A percentile compares a stretch with the other conserved stretches of the same genome.
Conservation (phyloP, 2,888 invertebrate genomes). For the Polia nebulosa region DNA sequence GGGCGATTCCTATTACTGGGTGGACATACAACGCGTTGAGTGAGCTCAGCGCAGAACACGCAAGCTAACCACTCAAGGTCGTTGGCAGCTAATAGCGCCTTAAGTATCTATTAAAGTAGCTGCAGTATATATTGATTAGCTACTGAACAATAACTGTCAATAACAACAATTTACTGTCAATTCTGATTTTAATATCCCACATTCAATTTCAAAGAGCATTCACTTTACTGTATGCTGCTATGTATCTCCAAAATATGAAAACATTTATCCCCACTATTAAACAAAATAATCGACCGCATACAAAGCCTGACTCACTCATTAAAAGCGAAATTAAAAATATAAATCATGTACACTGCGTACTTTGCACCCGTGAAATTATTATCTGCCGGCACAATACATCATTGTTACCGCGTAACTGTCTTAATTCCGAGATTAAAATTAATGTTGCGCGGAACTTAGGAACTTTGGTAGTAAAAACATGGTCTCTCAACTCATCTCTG, state of each 20-base stretch:
- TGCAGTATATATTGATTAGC: background rate
- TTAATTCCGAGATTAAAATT: slow-evolving; percentile 69
- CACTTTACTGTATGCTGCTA: background rate
- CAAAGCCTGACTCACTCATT: slow-evolving; percentile 51
- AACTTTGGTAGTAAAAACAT: slow-evolving; percentile 49
- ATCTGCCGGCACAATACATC: slow-evolving; percentile 56
- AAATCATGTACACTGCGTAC: slow-evolving; percentile 61
- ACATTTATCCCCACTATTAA: slow-evolving; percentile 42
- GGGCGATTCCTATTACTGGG: no score
- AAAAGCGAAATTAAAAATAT: slow-evolving; percentile 64
- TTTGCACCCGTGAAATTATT: slow-evolving; percentile 51
- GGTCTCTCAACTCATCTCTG: slow-evolving; percentile 35
- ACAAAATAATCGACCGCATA: slow-evolving; percentile 45
- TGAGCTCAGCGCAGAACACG: no score
- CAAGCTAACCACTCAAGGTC: no score
- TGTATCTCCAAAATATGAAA: slow-evolving; percentile 24
- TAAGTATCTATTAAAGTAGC: no score
- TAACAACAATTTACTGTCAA: slow-evolving; percentile 12
- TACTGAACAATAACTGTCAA: background rate
- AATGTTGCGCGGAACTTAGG: slow-evolving; percentile 52
- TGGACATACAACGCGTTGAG: no score
- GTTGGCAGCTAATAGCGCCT: no score
- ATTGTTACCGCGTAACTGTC: slow-evolving; percentile 58
- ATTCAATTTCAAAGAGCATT: slow-evolving; percentile 17
- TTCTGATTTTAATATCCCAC: slow-evolving; percentile 27